These are phyloP conservation scores for Drosophila jambulina DNA, from an alignment of 1,140 invertebrate species.

Conservation along the genomic window DNA sequence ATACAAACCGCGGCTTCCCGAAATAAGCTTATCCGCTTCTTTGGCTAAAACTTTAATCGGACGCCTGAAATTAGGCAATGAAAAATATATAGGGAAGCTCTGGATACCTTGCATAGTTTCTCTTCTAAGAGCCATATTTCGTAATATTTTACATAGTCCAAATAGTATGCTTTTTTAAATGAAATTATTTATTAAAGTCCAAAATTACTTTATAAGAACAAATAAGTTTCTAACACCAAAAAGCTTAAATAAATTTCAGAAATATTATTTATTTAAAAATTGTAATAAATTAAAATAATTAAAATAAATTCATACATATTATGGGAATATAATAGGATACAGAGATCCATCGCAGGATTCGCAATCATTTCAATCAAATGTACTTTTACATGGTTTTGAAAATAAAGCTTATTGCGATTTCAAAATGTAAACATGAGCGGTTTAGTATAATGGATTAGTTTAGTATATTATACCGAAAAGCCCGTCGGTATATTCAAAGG, in stretches of 20 bases:
- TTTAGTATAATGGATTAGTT: background rate
- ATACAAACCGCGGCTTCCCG: background rate
- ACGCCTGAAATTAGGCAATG: constrained; percentile 3
- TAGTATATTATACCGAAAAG: constrained; percentile 5
- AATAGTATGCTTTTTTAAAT: background rate
- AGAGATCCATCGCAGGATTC: background rate
- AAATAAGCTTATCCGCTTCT: background rate
- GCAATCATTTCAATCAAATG: background rate
- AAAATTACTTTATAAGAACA: background rate
- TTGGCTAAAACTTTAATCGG: background rate
- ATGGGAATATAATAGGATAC: background rate
- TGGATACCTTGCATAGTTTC: too few relatives aligned
- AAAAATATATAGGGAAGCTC: too few relatives aligned
- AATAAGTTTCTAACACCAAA: background rate
- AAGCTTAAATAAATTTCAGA: background rate
- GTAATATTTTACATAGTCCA: background rate
- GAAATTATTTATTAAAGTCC: background rate
- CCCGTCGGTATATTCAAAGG: constrained; percentile 1
- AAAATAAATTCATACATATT: background rate
- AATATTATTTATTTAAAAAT: background rate
- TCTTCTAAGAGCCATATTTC: too few relatives aligned
- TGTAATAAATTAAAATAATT: background rate
- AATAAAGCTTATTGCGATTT: background rate
- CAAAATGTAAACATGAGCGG: too few relatives aligned
- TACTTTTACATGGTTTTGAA: background rate